Conservation (phyloP, 2,113 vertebrate genomes). For the Felis chaus region DNA sequence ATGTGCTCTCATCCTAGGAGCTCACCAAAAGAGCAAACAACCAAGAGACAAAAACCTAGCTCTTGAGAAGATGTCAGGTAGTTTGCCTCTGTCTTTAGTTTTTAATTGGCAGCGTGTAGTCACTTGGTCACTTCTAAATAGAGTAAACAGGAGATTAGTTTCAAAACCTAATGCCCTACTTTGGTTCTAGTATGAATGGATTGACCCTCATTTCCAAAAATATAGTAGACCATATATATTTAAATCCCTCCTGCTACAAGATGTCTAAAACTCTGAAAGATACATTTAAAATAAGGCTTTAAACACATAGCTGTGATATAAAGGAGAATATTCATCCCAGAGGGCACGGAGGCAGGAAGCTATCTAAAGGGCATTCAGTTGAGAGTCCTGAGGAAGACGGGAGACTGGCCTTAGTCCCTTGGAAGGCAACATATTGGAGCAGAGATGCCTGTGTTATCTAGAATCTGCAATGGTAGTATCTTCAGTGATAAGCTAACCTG, state of each 20-base stretch:
- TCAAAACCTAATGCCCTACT: neutral
- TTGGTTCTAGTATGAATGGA: neutral
- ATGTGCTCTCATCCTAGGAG: neutral
- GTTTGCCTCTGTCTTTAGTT: neutral
- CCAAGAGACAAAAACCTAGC: neutral
- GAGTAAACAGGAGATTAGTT: neutral
- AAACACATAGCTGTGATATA: neutral
- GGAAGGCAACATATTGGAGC: neutral
- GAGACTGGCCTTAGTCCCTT: neutral
- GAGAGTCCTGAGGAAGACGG: too few species aligned
- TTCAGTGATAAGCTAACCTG: neutral
- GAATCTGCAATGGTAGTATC: neutral
- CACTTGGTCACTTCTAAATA: neutral
- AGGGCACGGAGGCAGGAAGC: accelerated
- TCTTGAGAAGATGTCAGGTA: neutral
- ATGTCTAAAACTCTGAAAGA: neutral
- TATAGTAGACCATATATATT: neutral
- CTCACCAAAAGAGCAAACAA: neutral
- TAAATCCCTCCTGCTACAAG: neutral
- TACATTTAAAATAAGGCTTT: neutral
- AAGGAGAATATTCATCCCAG: neutral
- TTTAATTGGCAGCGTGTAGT: neutral
- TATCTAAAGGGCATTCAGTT: accelerated
- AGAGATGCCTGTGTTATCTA: neutral
- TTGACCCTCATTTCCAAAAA: neutral